These are phyloP conservation scores for Hesperia comma DNA, from an alignment of 2,888 invertebrate genomes.

Conservation along the genomic window DNA sequence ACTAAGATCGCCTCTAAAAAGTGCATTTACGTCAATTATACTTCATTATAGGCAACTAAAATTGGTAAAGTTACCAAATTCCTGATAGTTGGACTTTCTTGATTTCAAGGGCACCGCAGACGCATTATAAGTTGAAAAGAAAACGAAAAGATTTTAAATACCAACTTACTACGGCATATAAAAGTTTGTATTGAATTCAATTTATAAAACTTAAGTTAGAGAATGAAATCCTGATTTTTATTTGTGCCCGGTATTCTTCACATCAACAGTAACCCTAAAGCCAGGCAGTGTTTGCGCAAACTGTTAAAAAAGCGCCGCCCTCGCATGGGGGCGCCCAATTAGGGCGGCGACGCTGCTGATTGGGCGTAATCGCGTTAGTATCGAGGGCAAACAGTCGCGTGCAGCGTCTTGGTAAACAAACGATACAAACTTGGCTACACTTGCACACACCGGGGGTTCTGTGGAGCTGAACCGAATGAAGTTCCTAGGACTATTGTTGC, in stretches of 20 bases:
- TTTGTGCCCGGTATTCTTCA: constrained; percentile 5
- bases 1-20: too few species aligned
- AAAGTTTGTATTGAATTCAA: too few species aligned
- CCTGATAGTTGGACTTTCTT: too few species aligned
- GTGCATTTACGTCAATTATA: too few species aligned
- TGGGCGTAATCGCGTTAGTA: constrained; percentile 82
- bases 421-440: constrained; percentile 13
- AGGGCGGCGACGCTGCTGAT: constrained; percentile 80
- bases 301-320: constrained; percentile 80
- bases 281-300: constrained; percentile 68
- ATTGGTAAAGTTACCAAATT: too few species aligned
- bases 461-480: background rate
- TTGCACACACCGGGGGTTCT: constrained; percentile 33
- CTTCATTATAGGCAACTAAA: too few species aligned
- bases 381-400: constrained; percentile 68
- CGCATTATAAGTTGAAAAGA: too few species aligned
- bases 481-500: constrained; percentile 2
- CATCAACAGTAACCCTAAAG: constrained; percentile 16
- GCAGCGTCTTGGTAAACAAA: constrained; percentile 47
- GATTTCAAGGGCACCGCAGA: too few species aligned
- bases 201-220: too few species aligned
- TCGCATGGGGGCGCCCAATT: constrained; percentile 77
- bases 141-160: too few species aligned
- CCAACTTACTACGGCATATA: too few species aligned
- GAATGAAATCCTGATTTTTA: background rate